These are phyloP conservation scores for Anneissia japonica DNA, from an alignment of 35 echinoderm and acorn worm species.

Conservation along the genomic window DNA sequence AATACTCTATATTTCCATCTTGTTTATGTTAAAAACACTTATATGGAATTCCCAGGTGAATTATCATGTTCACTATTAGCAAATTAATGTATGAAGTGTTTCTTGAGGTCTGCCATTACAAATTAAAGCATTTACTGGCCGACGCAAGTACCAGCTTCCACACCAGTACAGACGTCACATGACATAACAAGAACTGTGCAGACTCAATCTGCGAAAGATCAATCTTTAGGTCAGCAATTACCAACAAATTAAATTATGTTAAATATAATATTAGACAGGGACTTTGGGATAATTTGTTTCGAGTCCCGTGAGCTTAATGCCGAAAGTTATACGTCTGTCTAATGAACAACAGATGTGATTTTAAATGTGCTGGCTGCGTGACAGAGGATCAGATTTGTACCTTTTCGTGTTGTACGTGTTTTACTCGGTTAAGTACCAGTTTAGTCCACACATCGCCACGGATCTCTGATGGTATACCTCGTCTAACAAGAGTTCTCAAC, in stretches of 20 bases:
- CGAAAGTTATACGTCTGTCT: not conserved
- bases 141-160: not conserved
- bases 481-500: conserved; percentile 63
- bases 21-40: not conserved
- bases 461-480: conserved; percentile 72
- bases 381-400: conserved; percentile 19
- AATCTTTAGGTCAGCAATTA: not conserved
- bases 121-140: not conserved
- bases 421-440: conserved; percentile 65
- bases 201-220: not conserved
- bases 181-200: not conserved
- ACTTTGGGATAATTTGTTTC: not conserved
- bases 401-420: conserved; percentile 63
- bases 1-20: not conserved
- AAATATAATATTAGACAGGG: not conserved
- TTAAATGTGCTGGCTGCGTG: not conserved
- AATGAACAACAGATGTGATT: not conserved
- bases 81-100: not conserved
- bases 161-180: not conserved
- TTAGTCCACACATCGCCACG: conserved; percentile 79
- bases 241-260: not conserved
- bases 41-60: not conserved
- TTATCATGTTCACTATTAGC: not conserved
- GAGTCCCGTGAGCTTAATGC: not conserved
- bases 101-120: not conserved